Base-by-base conservation (phyloP, 2,888 invertebrate species). In the Idaea biselata region DNA sequence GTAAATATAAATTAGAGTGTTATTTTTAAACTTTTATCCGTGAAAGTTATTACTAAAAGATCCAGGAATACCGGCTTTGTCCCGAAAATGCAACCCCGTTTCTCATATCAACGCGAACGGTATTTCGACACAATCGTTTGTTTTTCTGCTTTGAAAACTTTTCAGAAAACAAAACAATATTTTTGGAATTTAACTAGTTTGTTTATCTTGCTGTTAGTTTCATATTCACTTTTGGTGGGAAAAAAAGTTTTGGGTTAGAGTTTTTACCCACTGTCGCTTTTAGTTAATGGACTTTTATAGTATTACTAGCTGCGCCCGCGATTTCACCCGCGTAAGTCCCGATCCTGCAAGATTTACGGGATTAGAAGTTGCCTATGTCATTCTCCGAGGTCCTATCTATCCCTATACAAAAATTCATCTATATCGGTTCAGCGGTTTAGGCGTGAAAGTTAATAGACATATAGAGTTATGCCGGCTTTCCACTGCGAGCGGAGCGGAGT, bases 81-180 rank as follows among this genome's bases (percentile, higher is more conserved):
- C 44, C 44, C 44, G 14, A 44, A 44, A 44, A 44, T 44, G 44
- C 44, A 44, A 44, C 44, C 44, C 11, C 44, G 44, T 44, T 44
- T 14, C 44, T 44, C 44, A 44, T 44, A 44, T 44, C 44, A 14
- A 44, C 32, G 11, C 32, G 11, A 32, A 8, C 14, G 14, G 25
- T 25, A 25, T 25, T n/a, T 44, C 44, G 44, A 44, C 44, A 44
- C 44, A 44, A 44, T 44, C 14, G 14, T 14, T 44, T 44, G 44
- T 44, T 44, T 44, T 44, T 44, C 44, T 14, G 11, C 44, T 44
- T 44, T 44, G 8, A 8, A 44, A 44, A 44, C 44, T 44, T 44
- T 44, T 44, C 44, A 44, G 44, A 44, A 44, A 44, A 44, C 44
- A 44, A 44, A 44, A 44, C 44, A 44, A 44, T 44, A 44, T 44